These are phyloP conservation scores for Neocloeon triangulifer DNA, from an alignment of 1,140 invertebrate genomes.

Conservation along the genomic window DNA sequence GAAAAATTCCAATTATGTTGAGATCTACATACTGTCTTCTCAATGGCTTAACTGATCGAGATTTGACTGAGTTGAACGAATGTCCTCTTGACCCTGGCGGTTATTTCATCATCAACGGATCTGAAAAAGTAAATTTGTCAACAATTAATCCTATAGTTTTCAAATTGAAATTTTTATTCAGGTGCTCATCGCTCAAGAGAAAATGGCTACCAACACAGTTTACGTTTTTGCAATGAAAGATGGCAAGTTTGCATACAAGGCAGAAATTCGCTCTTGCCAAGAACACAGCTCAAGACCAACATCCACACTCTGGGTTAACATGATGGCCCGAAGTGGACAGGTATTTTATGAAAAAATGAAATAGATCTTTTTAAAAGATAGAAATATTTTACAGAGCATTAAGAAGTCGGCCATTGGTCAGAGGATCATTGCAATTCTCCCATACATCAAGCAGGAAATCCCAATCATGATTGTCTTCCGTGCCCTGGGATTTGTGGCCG, in stretches of 20 bases:
- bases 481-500: conserved; percentile 93
- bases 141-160: neutral
- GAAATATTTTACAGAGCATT: conserved; percentile 64
- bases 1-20: conserved; percentile 97
- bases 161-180: conserved; percentile 11
- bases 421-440: conserved; percentile 88
- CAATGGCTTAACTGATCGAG: conserved; percentile 84
- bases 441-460: conserved; percentile 98
- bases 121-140: conserved; percentile 52
- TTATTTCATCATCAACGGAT: conserved; percentile 92
- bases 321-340: conserved; percentile 88
- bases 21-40: conserved; percentile 90
- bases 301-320: conserved; percentile 95
- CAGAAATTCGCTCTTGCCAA: conserved; percentile 87
- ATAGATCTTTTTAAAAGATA: conserved; percentile 8
- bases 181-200: conserved; percentile 92
- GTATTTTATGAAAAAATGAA: conserved; percentile 15
- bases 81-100: conserved; percentile 95
- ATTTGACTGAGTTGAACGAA: conserved; percentile 96
- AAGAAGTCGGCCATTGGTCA: conserved; percentile 97
- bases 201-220: conserved; percentile 99
- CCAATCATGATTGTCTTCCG: conserved; percentile 98
- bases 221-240: conserved; percentile 99
- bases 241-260: conserved; percentile 93
- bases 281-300: conserved; percentile 84